Conservation (phyloP, 2,797 vertebrate genomes). For the Eulemur mongoz region DNA sequence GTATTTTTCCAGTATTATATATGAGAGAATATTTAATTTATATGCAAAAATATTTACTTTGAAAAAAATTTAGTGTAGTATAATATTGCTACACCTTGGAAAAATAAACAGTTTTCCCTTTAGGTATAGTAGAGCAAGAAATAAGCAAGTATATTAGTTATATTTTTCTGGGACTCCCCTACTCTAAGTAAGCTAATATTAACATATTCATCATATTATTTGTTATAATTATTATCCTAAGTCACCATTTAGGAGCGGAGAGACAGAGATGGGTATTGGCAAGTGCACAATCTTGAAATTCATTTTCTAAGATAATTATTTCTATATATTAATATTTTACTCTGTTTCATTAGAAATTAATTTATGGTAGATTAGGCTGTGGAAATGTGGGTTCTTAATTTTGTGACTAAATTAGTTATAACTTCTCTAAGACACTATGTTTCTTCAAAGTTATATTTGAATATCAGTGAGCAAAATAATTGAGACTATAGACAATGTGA, state of each 20-base stretch:
- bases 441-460: not conserved
- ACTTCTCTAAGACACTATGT: not conserved
- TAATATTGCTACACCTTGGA: not conserved
- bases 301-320: not conserved
- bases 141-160: not conserved
- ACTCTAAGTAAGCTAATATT: not conserved
- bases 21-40: not conserved
- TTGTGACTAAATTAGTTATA: not conserved
- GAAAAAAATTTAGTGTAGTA: not conserved
- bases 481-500: not conserved
- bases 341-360: not conserved
- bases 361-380: not conserved
- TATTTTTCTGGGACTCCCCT: not conserved
- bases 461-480: not conserved
- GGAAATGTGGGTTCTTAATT: not conserved
- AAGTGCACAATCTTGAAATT: not conserved
- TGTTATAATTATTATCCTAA: not conserved
- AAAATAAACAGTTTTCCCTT: not conserved
- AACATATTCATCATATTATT: not conserved
- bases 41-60: not conserved
- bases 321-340: not conserved
- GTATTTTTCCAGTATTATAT: not conserved
- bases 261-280: not conserved
- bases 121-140: not conserved
- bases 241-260: not conserved